These are phyloP conservation scores for Cydia fagiglandana DNA, from an alignment of 1,140 invertebrate genomes.

Conservation along the genomic window DNA sequence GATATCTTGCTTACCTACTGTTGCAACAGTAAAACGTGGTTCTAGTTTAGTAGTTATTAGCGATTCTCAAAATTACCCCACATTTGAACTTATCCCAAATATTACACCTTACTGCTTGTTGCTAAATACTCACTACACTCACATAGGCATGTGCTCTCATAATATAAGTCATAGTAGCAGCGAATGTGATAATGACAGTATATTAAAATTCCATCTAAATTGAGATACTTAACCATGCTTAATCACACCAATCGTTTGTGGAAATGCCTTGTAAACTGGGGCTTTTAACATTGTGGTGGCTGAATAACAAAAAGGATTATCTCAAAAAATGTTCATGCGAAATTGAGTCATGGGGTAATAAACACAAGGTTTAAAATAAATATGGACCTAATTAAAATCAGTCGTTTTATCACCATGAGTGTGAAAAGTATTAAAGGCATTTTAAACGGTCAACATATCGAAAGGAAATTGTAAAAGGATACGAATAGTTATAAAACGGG, in stretches of 20 bases:
- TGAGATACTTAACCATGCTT: conserved; percentile 18
- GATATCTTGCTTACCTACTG: too few species aligned
- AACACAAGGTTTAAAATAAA: not conserved
- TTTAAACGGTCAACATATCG: conserved; percentile 17
- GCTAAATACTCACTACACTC: too few species aligned
- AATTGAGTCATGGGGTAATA: not conserved
- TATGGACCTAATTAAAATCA: not conserved
- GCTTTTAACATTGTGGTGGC: not conserved
- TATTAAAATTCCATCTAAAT: conserved; percentile 10
- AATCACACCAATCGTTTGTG: conserved; percentile 13
- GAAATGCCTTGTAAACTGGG: conserved; percentile 1
- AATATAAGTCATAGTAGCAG: not conserved
- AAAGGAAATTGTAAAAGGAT: conserved; percentile 4
- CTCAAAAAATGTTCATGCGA: not conserved
- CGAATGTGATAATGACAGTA: not conserved
- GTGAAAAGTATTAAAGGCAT: not conserved
- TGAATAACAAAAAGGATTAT: not conserved
- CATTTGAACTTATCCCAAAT: too few species aligned
- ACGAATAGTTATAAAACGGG: conserved; percentile 3
- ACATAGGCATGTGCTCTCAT: too few species aligned
- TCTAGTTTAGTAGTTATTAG: too few species aligned
- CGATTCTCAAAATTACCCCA: too few species aligned
- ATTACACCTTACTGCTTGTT: too few species aligned
- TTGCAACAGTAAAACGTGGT: too few species aligned
- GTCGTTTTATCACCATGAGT: not conserved